Conservation (phyloP, 2,797 vertebrate species). For the Australoheros facetus region DNA sequence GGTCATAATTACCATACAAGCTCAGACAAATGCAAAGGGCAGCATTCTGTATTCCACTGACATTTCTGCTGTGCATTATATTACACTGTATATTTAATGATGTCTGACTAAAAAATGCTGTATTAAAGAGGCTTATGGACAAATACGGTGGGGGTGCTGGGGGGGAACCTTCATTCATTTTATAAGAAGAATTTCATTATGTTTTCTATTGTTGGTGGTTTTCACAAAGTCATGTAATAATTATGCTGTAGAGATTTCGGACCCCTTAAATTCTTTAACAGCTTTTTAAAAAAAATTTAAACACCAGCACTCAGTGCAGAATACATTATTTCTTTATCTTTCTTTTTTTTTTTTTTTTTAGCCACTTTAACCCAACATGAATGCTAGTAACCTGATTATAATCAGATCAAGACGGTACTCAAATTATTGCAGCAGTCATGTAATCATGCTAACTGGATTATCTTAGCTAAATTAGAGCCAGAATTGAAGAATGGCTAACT, state of each 20-base stretch:
- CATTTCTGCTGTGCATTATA: conserved; percentile 44
- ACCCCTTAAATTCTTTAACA: neutral
- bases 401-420: conserved; percentile 18
- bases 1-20: conserved; percentile 57
- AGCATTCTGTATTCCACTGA: conserved; percentile 42
- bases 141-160: neutral
- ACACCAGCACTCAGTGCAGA: neutral
- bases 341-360: neutral
- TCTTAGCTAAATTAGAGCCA: conserved; percentile 24
- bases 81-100: conserved; percentile 22
- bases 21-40: conserved; percentile 59
- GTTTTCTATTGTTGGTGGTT: neutral
- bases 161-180: neutral
- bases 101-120: conserved; percentile 11
- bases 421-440: conserved; percentile 32
- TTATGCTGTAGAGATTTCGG: neutral
- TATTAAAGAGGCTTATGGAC: neutral
- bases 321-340: neutral
- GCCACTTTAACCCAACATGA: neutral
- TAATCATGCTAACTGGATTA: conserved; percentile 32
- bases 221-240: neutral
- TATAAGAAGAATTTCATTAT: neutral
- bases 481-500: conserved; percentile 30
- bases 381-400: conserved; percentile 19
- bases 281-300: neutral